These are phyloP conservation scores for Pangasianodon gigas DNA, from an alignment of 2,113 vertebrate species.

Conservation along the genomic window DNA sequence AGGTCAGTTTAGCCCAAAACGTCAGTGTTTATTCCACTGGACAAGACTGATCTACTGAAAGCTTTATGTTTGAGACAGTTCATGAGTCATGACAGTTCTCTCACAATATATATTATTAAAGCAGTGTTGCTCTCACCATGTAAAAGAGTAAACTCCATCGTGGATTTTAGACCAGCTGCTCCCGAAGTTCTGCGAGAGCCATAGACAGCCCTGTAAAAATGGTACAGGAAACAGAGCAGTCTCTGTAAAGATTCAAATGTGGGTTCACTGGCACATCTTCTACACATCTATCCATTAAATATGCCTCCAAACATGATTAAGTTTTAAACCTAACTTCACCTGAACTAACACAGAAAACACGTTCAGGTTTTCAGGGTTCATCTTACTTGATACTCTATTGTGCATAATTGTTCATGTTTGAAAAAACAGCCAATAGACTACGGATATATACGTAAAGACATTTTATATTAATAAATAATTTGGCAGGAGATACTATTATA, in stretches of 20 bases:
- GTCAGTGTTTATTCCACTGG: not conserved
- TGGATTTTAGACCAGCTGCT: conserved; percentile 73
- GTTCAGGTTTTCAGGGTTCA: not conserved
- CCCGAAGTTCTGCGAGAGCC: conserved; percentile 78
- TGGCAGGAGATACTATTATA: not conserved
- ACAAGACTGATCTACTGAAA: not conserved
- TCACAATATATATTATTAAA: not conserved
- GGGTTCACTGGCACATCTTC: not conserved
- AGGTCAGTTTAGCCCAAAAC: not conserved
- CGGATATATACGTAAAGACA: not conserved
- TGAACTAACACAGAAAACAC: not conserved
- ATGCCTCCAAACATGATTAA: no score
- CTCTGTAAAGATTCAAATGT: not conserved
- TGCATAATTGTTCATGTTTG: not conserved
- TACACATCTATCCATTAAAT: no score
- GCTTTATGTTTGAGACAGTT: not conserved
- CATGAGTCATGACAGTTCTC: no score
- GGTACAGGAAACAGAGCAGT: not conserved
- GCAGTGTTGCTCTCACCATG: conserved; percentile 69
- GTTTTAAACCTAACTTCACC: not conserved
- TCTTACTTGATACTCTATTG: not conserved
- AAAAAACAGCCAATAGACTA: no score
- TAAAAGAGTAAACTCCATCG: conserved; percentile 73
- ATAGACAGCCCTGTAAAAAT: conserved; percentile 68
- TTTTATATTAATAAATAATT: not conserved